phyloP scores from a whole-genome alignment of 1,140 invertebrate species.

The Drosophila pseudoananassae region DNA sequence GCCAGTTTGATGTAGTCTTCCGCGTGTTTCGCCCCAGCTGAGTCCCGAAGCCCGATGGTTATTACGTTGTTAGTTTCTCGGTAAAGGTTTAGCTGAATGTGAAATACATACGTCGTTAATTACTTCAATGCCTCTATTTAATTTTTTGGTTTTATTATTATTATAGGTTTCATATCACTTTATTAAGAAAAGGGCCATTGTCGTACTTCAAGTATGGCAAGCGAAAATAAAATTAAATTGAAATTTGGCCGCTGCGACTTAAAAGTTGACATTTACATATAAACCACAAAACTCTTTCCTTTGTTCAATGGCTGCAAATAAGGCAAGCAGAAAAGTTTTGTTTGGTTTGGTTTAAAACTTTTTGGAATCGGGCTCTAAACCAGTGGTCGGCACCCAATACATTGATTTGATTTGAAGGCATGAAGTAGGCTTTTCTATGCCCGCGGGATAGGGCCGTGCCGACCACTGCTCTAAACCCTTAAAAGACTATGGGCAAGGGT shows the following conservation, averaged over 20 bases:
- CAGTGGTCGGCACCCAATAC: too few species aligned
- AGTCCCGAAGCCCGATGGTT: slow-evolving; percentile 75
- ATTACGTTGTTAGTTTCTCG: slow-evolving; percentile 79
- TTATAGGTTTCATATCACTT: too few species aligned
- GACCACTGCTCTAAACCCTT: background rate
- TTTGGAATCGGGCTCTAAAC: background rate
- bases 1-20: slow-evolving; percentile 80
- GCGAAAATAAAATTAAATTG: slow-evolving; percentile 51
- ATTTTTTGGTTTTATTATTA: too few species aligned
- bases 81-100: slow-evolving; percentile 67
- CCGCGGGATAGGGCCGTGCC: too few species aligned
- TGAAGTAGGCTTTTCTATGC: too few species aligned
- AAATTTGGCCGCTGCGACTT: slow-evolving; percentile 53
- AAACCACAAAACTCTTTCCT: slow-evolving; percentile 18
- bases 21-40: slow-evolving; percentile 79
- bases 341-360: slow-evolving; percentile 18
- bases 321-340: slow-evolving; percentile 38
- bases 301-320: background rate
- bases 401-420: too few species aligned
- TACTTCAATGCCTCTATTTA: background rate
- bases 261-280: slow-evolving; percentile 56
- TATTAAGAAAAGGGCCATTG: too few species aligned
- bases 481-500: background rate
- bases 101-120: background rate
- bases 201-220: slow-evolving; percentile 46